These are phyloP conservation scores for Babyrousa celebensis DNA, from an alignment of 2,797 vertebrate species.

Conservation along the genomic window DNA sequence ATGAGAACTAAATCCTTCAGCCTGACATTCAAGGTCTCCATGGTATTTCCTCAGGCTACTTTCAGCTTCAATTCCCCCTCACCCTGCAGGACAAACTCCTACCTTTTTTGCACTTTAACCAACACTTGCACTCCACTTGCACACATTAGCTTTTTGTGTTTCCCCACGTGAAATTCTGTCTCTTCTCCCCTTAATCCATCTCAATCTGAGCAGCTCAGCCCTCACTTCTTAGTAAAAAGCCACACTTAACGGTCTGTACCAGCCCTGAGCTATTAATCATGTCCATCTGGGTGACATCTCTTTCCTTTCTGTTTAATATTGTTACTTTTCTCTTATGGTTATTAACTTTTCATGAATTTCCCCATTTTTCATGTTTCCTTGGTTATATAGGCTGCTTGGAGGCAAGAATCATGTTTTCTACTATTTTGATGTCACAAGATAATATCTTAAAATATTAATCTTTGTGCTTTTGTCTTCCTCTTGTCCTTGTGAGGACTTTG, in stretches of 20 bases:
- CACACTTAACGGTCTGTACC: neutral
- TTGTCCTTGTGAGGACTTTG: constrained; percentile 59
- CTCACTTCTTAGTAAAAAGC: constrained; percentile 4
- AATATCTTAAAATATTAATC: constrained; percentile 69
- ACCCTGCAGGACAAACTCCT: neutral
- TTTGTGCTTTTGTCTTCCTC: constrained; percentile 68
- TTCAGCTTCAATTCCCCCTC: neutral
- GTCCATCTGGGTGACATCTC: neutral
- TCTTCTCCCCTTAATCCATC: neutral
- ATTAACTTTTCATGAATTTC: constrained; percentile 71
- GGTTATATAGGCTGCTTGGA: constrained; percentile 53
- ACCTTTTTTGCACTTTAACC: neutral
- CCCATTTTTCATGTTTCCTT: constrained; percentile 60
- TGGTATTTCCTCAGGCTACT: neutral
- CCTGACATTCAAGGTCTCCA: neutral
- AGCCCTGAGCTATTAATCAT: neutral
- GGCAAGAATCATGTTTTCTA: constrained; percentile 56
- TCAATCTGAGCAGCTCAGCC: neutral
- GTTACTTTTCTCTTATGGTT: constrained; percentile 38
- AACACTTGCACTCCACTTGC: neutral
- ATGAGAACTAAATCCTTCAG: neutral
- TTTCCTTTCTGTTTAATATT: constrained; percentile 45
- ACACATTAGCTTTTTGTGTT: neutral
- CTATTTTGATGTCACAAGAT: constrained; percentile 59
- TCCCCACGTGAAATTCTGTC: neutral